A percentile compares a stretch with the other conserved stretches of the same genome.
These are phyloP conservation scores for Periophthalmus modestus DNA, from an alignment of 2,113 vertebrate species.

Conservation along the genomic window DNA sequence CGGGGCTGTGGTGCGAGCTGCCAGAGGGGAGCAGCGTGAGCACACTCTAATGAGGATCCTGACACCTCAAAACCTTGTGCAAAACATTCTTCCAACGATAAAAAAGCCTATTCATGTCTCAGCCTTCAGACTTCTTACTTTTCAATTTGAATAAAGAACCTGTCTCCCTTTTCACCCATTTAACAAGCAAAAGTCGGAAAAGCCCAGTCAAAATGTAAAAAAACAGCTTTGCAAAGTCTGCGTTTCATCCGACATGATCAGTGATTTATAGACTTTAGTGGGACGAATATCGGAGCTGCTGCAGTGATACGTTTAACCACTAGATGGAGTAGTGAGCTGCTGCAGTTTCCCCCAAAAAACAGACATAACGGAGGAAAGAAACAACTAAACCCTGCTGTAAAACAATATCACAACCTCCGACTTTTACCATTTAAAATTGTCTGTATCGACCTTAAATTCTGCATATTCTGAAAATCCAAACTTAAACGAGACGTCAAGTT, in stretches of 20 bases:
- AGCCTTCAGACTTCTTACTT: conserved; percentile 15
- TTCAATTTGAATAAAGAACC: background rate
- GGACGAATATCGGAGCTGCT: background rate
- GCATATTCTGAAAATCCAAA: too few relatives aligned
- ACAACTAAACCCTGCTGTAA: too few relatives aligned
- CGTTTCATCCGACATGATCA: background rate
- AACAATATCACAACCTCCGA: too few relatives aligned
- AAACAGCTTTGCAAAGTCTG: background rate
- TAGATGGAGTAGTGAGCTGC: background rate
- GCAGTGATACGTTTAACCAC: background rate
- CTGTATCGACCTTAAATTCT: too few relatives aligned
- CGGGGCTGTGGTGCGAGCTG: conserved; percentile 12
- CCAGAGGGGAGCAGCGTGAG: conserved; percentile 14
- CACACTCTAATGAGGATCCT: conserved; percentile 22
- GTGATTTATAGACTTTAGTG: background rate
- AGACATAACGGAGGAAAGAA: too few relatives aligned
- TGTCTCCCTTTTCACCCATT: conserved; percentile 8
- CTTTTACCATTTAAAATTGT: too few relatives aligned
- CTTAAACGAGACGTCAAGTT: too few relatives aligned
- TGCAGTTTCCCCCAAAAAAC: background rate
- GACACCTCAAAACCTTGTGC: conserved; percentile 26
- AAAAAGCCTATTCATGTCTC: conserved; percentile 23
- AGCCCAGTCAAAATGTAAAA: conserved; percentile 13
- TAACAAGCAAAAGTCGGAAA: conserved; percentile 26
- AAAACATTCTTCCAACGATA: conserved; percentile 20